These are phyloP conservation scores for Aphrocallistes beatrix DNA, from an alignment of 37 sponge, comb jelly and placozoan species.

Conservation along the genomic window DNA sequence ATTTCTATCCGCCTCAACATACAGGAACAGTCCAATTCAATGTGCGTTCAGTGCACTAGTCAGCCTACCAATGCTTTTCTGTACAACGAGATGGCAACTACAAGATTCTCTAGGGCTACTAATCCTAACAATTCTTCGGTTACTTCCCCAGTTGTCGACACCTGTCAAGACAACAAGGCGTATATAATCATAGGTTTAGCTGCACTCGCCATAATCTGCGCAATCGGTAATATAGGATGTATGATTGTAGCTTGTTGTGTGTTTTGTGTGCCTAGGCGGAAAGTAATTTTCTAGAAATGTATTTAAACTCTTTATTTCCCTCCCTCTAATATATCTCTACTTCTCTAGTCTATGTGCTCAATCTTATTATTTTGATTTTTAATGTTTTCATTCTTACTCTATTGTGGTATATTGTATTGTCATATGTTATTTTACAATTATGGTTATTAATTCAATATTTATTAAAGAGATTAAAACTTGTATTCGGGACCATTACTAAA, in stretches of 20 bases:
- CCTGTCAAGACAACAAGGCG: neutral
- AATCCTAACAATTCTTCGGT: too few relatives aligned
- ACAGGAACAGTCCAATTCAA: neutral
- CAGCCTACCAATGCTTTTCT: neutral
- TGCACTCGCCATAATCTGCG: neutral
- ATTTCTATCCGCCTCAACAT: neutral
- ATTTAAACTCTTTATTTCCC: neutral
- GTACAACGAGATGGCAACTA: neutral
- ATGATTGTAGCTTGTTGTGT: neutral
- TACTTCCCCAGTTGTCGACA: too few relatives aligned
- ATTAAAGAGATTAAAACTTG: neutral
- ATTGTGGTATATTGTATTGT: neutral
- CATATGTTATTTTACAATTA: neutral
- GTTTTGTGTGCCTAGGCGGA: neutral
- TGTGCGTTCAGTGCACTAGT: neutral
- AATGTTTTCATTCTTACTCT: neutral
- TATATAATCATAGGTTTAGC: neutral
- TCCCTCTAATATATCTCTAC: neutral
- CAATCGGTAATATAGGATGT: neutral
- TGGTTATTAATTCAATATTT: neutral
- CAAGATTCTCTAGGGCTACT: neutral
- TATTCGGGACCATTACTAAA: too few relatives aligned
- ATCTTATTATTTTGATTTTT: too few relatives aligned
- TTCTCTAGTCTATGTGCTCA: neutral
- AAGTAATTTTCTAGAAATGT: neutral